Percentiles rank a stretch among this genome's conserved stretches.
Conservation (phyloP, 2,797 vertebrate species). For the Argya squamiceps region DNA sequence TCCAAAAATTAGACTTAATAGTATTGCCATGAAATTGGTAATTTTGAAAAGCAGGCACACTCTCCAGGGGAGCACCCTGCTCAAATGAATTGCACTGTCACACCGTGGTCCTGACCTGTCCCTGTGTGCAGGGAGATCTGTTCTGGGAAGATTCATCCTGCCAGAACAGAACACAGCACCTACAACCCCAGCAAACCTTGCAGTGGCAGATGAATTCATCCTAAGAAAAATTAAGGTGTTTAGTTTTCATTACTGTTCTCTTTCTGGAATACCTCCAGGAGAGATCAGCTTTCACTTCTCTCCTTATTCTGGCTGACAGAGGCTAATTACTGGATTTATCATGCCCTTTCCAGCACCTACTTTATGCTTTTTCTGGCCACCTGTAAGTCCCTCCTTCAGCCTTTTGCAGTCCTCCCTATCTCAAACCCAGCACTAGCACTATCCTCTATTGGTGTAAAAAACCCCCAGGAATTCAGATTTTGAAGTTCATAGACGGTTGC, state of each 20-base stretch:
- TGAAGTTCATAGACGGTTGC: background rate
- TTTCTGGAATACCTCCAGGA: conserved; percentile 20
- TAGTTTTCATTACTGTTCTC: conserved; percentile 19
- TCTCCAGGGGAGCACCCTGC: background rate
- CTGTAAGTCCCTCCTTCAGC: background rate
- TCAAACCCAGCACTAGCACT: background rate
- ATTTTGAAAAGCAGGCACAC: background rate
- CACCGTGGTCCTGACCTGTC: background rate
- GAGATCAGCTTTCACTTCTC: conserved; percentile 28
- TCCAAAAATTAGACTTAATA: background rate
- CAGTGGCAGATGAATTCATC: background rate
- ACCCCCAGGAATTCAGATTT: background rate
- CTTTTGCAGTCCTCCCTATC: background rate
- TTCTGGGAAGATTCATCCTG: background rate
- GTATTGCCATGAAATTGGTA: background rate
- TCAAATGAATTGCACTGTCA: background rate
- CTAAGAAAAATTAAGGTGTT: conserved; percentile 27
- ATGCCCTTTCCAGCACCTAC: conserved; percentile 24
- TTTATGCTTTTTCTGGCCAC: background rate
- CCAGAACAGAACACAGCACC: background rate
- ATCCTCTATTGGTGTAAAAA: background rate
- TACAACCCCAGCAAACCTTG: background rate
- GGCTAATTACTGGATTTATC: conserved; percentile 54
- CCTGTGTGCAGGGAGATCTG: background rate
- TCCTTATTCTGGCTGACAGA: conserved; percentile 15